Conservation (phyloP, 2,113 vertebrate species). For the Salminus brasiliensis region DNA sequence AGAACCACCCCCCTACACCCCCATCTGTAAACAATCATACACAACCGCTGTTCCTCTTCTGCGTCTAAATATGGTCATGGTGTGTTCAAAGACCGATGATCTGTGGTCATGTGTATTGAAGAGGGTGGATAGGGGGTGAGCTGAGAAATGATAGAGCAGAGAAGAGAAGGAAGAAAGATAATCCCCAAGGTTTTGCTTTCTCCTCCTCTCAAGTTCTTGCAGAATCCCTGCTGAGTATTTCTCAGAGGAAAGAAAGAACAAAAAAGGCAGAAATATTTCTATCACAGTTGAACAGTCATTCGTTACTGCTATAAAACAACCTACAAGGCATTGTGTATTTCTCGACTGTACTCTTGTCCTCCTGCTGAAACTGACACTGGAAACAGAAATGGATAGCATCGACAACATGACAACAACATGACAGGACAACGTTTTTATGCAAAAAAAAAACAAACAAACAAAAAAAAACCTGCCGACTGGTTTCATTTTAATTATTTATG, state of each 20-base stretch:
- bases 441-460: too few relatives aligned
- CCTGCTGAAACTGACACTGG: neutral
- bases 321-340: neutral
- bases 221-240: constrained; percentile 56
- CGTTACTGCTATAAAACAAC: neutral
- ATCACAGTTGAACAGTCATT: neutral
- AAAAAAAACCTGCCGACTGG: too few relatives aligned
- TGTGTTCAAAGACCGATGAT: constrained; percentile 56
- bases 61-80: constrained; percentile 70
- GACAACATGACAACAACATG: too few relatives aligned
- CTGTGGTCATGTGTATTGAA: constrained; percentile 60
- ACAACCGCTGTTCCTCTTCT: constrained; percentile 24
- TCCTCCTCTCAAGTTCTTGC: constrained; percentile 26
- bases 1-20: neutral
- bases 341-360: too few relatives aligned
- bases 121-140: neutral
- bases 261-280: constrained; percentile 47
- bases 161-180: constrained; percentile 52
- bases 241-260: constrained; percentile 40
- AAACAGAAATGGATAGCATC: too few relatives aligned
- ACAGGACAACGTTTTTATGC: too few relatives aligned
- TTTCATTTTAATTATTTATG: too few relatives aligned
- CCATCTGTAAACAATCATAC: constrained; percentile 45
- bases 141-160: constrained; percentile 27
- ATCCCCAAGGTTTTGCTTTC: constrained; percentile 63